Evolutionary conservation across 2,888 invertebrate species (phyloP).

Genomic region (Deilephila elpenor): DNA sequence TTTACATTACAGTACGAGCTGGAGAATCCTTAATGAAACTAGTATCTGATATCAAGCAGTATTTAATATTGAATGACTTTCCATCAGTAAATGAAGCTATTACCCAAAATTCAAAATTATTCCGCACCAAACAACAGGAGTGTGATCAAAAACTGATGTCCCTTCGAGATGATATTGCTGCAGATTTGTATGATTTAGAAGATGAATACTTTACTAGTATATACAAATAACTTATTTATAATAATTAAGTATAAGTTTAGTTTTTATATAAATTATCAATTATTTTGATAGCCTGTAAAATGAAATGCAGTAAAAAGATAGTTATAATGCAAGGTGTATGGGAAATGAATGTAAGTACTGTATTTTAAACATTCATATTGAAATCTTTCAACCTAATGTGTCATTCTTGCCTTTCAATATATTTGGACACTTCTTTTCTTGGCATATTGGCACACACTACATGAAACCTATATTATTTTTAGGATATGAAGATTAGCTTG

Average conservation of each 20-base stretch:
- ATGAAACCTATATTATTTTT: too few relatives aligned
- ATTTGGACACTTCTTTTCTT: too few relatives aligned
- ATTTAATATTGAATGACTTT: constrained; percentile 98
- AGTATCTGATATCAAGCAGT: constrained; percentile 98
- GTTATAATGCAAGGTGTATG: too few relatives aligned
- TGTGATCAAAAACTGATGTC: constrained; percentile 97
- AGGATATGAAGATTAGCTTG: too few relatives aligned
- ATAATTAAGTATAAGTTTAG: not conserved
- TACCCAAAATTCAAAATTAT: constrained; percentile 95
- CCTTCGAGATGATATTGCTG: constrained; percentile 96
- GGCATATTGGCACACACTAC: too few relatives aligned
- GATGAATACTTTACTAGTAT: constrained; percentile 96
- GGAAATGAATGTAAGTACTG: too few relatives aligned
- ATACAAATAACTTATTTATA: constrained; percentile 84
- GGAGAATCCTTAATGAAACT: constrained; percentile 98
- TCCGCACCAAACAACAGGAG: constrained; percentile 95
- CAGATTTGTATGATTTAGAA: constrained; percentile 95
- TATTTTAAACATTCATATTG: too few relatives aligned
- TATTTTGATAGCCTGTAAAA: not conserved
- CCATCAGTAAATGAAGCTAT: constrained; percentile 99
- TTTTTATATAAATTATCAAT: not conserved
- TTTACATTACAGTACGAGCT: constrained; percentile 90
- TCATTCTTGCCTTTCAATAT: too few relatives aligned
- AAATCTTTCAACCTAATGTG: too few relatives aligned
- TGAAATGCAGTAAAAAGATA: not conserved